These are phyloP conservation scores for Byasa hedistus DNA, from an alignment of 2,888 invertebrate species.

Conservation along the genomic window DNA sequence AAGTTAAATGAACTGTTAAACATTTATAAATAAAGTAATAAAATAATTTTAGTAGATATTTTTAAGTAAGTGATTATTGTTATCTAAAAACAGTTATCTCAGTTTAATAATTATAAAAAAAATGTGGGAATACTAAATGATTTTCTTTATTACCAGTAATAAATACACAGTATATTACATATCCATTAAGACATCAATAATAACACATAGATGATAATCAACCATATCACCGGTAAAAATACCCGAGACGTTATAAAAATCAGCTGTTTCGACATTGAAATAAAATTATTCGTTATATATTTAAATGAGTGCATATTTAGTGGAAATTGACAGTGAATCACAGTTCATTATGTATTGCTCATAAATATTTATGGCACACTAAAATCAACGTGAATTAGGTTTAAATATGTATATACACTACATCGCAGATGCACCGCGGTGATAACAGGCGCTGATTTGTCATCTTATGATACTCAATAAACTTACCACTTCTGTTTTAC, in stretches of 20 bases:
- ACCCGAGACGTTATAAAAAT: conserved; percentile 23
- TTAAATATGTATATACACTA: conserved; percentile 19
- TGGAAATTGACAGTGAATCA: conserved; percentile 19
- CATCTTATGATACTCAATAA: conserved; percentile 13
- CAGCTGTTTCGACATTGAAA: conserved; percentile 22
- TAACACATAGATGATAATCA: conserved; percentile 6
- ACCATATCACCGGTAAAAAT: conserved; percentile 3
- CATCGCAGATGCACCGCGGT: conserved; percentile 11
- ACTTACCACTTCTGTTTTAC: conserved; percentile 22
- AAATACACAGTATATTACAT: background rate
- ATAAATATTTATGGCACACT: conserved; percentile 33
- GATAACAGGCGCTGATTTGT: conserved; percentile 18
- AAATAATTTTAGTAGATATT: too few relatives aligned
- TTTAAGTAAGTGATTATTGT: too few relatives aligned
- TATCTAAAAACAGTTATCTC: too few relatives aligned
- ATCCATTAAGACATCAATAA: conserved; percentile 6
- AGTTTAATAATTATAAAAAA: too few relatives aligned
- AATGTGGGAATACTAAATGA: too few relatives aligned
- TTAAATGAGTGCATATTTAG: conserved; percentile 26
- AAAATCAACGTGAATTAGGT: conserved; percentile 26
- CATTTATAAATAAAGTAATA: too few relatives aligned
- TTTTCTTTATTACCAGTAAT: background rate
- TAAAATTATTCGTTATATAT: conserved; percentile 25
- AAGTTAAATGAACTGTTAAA: too few relatives aligned
- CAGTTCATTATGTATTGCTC: conserved; percentile 20